Percentiles rank a stretch among this genome's conserved stretches.
Conservation (phyloP, 2,113 vertebrate genomes). For the Saguinus midas region DNA sequence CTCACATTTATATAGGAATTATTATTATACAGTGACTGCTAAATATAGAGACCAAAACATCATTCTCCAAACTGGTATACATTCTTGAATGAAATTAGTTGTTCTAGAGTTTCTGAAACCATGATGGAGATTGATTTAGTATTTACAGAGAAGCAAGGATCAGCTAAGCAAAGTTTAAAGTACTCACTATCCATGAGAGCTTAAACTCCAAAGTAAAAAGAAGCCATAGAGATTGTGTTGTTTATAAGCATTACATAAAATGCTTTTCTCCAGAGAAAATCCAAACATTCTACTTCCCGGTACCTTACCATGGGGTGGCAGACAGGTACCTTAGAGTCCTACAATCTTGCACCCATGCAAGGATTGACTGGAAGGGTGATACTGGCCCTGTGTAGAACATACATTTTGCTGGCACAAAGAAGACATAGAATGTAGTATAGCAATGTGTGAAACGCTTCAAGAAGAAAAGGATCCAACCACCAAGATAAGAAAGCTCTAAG, state of each 20-base stretch:
- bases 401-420: not conserved
- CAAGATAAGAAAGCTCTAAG: not conserved
- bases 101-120: not conserved
- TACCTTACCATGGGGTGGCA: not conserved
- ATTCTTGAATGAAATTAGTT: not conserved
- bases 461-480: not conserved
- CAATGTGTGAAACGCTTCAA: not conserved
- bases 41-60: not conserved
- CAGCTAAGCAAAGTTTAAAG: not conserved
- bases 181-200: not conserved
- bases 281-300: not conserved
- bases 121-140: not conserved
- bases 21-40: not conserved
- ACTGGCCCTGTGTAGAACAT: not conserved
- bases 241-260: not conserved
- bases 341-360: not conserved
- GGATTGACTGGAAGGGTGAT: not conserved
- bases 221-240: not conserved
- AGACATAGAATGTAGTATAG: not conserved
- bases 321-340: not conserved
- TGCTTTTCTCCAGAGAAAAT: constrained; percentile 17
- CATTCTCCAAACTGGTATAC: not conserved
- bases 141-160: not conserved
- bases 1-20: not conserved
- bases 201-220: not conserved